These are phyloP conservation scores for Rhinophrynus dorsalis DNA, from an alignment of 2,797 vertebrate species.

Conservation along the genomic window DNA sequence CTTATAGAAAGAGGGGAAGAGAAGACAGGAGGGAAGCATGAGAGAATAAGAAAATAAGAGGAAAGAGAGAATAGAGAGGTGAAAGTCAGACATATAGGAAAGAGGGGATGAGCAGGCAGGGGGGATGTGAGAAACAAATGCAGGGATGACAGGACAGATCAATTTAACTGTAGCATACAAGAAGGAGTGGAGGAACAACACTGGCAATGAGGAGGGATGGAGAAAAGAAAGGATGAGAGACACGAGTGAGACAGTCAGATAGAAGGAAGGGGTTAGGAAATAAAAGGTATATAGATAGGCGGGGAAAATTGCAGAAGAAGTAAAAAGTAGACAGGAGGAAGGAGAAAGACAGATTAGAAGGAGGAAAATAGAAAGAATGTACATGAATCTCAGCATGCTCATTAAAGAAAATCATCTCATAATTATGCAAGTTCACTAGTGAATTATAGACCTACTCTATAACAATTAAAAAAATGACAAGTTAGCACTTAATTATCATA, in stretches of 20 bases:
- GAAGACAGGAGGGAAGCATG: not conserved
- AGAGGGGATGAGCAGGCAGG: not conserved
- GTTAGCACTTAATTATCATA: constrained; percentile 71
- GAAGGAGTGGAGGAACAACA: no score
- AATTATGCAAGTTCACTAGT: constrained; percentile 76
- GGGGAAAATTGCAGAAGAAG: no score
- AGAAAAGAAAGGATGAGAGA: no score
- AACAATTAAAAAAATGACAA: constrained; percentile 74
- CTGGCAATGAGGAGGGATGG: no score
- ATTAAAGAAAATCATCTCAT: constrained; percentile 74
- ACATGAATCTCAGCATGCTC: constrained; percentile 66
- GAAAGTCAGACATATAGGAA: no score
- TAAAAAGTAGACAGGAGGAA: not conserved
- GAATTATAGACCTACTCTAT: constrained; percentile 71
- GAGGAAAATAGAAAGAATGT: constrained; percentile 59
- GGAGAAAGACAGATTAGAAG: no score
- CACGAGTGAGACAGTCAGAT: no score
- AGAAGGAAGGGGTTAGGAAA: no score
- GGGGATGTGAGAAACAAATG: not conserved
- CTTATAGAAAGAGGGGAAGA: not conserved
- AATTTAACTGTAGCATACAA: no score
- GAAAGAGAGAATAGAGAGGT: not conserved
- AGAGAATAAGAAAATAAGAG: no score
- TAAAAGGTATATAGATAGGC: no score
- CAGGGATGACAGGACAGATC: no score